Evolutionary conservation across 2,113 vertebrate species (phyloP), one percentile per base, ranked within the genome.

Genomic region (Puntigrus tetrazona): DNA sequence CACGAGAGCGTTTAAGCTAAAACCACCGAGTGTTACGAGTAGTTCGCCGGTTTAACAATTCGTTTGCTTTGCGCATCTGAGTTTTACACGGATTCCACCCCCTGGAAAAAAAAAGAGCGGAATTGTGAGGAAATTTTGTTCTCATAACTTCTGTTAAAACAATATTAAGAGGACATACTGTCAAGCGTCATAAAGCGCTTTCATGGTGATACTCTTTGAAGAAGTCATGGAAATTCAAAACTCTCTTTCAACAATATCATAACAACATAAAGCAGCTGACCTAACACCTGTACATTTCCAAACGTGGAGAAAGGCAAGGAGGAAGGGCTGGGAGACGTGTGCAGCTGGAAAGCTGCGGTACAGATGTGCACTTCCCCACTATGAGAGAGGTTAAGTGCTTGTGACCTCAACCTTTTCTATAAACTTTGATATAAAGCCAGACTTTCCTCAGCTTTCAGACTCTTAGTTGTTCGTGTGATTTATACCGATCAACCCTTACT

Each of bases 221-320:
- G 14, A 18, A 79, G 55, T 79, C 77, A 79, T 65, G 38, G 78
- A 80, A 80, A 80, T 43, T 80, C 25, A 80, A 47, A 80, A 80
- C 78, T 80, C 78, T 6, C 34, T 59, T 78, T 78, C 34, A 25
- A 27, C 31, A 61, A 80, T 65, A 59, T 63, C 57, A 61, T 18
- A 61, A 79, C 34, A 63, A 27, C 52, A 63, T 43, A 59, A 78
- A 90, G 88, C 87, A 79, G 86, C 88, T 88, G 86, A 89, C 84
- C 47, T 75, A 34, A 65, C 80, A 73, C 61, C 83, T 57, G 72
- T 81, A 78, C 43, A 27, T 16, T 38, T 69, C 34, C 65, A 74
- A 31, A 31, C 5, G 47, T 45, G 52, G 59, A 72, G 65, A 73
- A 55, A 77, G 55, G n/a, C 72, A 52, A 36, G 29, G 16, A 74